Evolutionary conservation across 2,113 vertebrate species (phyloP), one percentile per base, ranked within the genome.

Genomic region (Desmodus rotundus): DNA sequence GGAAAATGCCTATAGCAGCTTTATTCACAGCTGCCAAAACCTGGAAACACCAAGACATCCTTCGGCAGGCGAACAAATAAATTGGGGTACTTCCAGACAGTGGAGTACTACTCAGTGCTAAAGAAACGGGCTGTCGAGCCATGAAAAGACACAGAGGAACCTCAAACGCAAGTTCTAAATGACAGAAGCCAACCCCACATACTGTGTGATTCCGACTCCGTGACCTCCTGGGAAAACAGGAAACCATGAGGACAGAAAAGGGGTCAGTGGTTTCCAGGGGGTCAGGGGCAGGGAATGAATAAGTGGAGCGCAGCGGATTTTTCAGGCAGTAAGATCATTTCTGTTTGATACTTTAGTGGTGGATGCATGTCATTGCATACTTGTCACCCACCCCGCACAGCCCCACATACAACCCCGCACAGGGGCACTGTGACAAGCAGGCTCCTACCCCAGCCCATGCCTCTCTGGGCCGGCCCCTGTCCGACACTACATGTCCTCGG

Each of bases 351-450:
- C 36, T 16, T 1, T 14, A 5, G 13, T 1, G 14, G 11, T 11
- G 15, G 19, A 7, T 22, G n/a, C 38, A 17, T 0, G 20, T 65
- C 68, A 76, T 11, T 67, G n/a, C 31, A 14, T 13, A 36, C 7
- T 58, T 67, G 47, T 38, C 68, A 16, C 24, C 12, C 31, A 16
- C 72, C 63, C 56, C 9, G 3, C 10, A 28, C 24, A 12, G 58
- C 58, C 58, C 24, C 56, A 24, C 56, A 3, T 24, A 10, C 38
- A 22, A 24, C 70, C 38, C 70, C 24, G 13, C 31, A 1, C 33
- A 8, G 63, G 5, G 8, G 19, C 0, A 4, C 17, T 56, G 11
- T 2, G 54, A 65, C 28, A 5, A 12, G 7, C 3, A 0, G 20
- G 12, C 12, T 31, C 36, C 54, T 73, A 12, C 72, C 58, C 52